These are phyloP conservation scores for Lasiurus cinereus DNA, from an alignment of 2,113 vertebrate genomes.

Conservation along the genomic window DNA sequence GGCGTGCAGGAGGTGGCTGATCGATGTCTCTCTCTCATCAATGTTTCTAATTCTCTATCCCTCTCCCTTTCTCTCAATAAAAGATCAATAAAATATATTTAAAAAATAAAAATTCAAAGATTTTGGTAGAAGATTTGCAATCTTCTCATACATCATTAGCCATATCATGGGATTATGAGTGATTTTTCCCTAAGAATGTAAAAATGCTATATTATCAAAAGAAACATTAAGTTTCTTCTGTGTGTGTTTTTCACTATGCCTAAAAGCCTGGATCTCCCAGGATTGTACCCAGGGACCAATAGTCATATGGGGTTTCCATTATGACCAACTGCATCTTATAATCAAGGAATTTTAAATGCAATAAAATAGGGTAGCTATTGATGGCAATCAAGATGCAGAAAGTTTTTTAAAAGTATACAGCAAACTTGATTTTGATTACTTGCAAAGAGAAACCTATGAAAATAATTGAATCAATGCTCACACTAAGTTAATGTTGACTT, in stretches of 20 bases:
- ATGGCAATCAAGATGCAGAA: neutral
- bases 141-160: neutral
- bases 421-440: neutral
- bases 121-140: neutral
- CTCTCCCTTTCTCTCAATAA: too few relatives aligned
- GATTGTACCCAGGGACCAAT: neutral
- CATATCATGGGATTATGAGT: neutral
- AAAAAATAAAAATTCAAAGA: neutral
- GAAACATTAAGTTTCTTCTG: neutral
- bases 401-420: neutral
- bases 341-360: neutral
- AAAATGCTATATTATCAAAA: neutral
- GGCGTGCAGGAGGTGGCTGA: too few relatives aligned
- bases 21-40: too few relatives aligned
- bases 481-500: slow-evolving; percentile 14
- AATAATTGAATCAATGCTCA: neutral
- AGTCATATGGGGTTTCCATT: neutral
- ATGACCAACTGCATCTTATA: neutral
- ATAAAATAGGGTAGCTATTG: neutral
- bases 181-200: neutral
- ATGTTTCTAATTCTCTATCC: too few relatives aligned
- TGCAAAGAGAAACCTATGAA: neutral
- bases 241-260: neutral
- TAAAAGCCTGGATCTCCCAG: neutral
- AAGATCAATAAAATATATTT: too few relatives aligned